A percentile compares a stretch with the other conserved stretches of the same genome.
phyloP scores from a whole-genome alignment of 2,888 invertebrate genomes.

The Trachelus iudaicus region DNA sequence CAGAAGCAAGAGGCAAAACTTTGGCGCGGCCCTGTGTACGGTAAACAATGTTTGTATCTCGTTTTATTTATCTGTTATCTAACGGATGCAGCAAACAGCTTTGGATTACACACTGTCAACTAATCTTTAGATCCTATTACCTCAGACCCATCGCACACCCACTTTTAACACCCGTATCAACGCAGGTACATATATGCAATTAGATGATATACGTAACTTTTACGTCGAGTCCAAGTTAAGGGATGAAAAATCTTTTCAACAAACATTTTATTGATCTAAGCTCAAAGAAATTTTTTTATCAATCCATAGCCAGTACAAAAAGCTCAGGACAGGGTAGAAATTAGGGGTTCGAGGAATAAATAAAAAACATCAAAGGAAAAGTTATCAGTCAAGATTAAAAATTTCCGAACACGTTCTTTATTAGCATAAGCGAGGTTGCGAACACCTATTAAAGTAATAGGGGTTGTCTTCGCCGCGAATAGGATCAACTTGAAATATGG shows the following conservation, averaged over 20 bases:
- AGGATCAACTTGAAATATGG: conserved; percentile 18
- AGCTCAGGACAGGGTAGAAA: too few species aligned
- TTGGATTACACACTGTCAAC: background rate
- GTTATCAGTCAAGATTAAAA: conserved; percentile 36
- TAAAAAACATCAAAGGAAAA: conserved; percentile 1
- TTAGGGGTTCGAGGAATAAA: background rate
- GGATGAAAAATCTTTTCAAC: background rate
- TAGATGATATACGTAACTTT: background rate
- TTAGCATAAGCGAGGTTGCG: conserved; percentile 37
- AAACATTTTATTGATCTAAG: too few species aligned
- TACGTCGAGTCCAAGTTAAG: background rate
- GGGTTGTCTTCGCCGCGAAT: conserved; percentile 7
- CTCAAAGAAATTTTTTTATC: too few species aligned
- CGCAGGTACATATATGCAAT: background rate
- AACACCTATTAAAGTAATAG: conserved; percentile 39
- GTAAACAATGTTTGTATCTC: conserved; percentile 36
- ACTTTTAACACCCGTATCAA: background rate
- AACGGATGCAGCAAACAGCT: background rate
- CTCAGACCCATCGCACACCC: background rate
- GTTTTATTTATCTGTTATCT: conserved; percentile 25
- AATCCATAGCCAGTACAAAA: too few species aligned
- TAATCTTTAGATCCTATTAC: background rate
- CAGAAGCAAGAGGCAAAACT: conserved; percentile 50
- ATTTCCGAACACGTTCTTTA: conserved; percentile 28
- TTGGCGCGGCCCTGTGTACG: conserved; percentile 56